phyloP scores from a whole-genome alignment of 2,113 vertebrate species.

The Ptilonorhynchus violaceus region DNA sequence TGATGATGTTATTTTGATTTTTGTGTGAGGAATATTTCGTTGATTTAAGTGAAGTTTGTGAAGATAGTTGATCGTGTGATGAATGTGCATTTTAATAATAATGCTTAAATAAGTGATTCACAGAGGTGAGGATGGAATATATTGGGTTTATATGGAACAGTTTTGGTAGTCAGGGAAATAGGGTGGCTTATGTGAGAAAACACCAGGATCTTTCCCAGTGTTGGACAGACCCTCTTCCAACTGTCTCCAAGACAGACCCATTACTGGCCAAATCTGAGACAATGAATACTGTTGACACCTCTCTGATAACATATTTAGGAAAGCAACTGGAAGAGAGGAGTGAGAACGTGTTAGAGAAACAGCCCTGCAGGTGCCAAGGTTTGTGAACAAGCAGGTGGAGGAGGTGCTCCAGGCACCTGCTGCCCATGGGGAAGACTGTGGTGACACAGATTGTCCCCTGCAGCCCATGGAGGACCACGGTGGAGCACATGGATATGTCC shows the following conservation, averaged over 20 bases:
- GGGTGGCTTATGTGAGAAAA: background rate
- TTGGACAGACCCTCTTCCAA: background rate
- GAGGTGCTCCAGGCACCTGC: background rate
- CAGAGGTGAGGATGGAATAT: background rate
- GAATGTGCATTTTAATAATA: background rate
- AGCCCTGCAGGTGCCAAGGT: no score
- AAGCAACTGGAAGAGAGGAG: background rate
- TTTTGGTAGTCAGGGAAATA: background rate
- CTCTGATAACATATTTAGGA: background rate
- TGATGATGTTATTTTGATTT: background rate
- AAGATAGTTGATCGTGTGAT: background rate
- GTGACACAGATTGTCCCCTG: background rate
- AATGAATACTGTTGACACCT: background rate
- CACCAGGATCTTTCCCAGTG: background rate
- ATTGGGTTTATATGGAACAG: background rate
- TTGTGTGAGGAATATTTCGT: background rate
- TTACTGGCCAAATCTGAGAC: background rate
- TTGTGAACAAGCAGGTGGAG: background rate
- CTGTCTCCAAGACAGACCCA: background rate
- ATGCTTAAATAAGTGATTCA: background rate
- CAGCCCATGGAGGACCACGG: no score
- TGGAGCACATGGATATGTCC: no score
- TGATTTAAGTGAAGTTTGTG: background rate
- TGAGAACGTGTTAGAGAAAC: background rate
- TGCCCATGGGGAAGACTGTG: background rate